Base-by-base conservation (phyloP, 2,888 invertebrate species). In the Apocheima hispidaria region DNA sequence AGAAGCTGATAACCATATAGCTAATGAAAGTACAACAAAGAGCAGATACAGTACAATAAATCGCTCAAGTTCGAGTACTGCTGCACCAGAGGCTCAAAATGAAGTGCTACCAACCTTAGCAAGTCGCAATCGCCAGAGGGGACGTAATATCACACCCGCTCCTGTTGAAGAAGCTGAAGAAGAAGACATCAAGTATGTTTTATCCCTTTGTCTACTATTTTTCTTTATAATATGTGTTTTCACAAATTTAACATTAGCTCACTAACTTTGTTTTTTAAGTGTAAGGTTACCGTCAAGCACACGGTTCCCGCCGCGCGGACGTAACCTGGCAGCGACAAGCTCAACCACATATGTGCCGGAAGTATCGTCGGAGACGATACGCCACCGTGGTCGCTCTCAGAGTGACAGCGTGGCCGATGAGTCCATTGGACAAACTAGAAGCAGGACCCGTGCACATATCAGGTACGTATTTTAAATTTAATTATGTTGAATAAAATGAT, bases 301-400 rank as follows among this genome's bases (percentile, higher is more conserved):
- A n/a, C 95, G 97, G 68, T 97, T 97, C 84, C 97, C 97, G 64
- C 96, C 96, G 43, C 95, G 96, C 60, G 94, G 95, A 71, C 90
- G 94, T 85, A 86, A 83, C 87, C 71, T 92, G 52, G 84, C 81
- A 16, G 73, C 86, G 56, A 66, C 78, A 38, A 91, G 90, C 68
- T 93, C 94, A 20, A 94, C 94, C 38, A 93, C 94, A 58, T 82
- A 80, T 63, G 87, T 77, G 66, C 92, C 88, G 65, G 93, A 87
- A 83, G 82, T 82, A 52, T 83, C 90, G n/a, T 84, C 93, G 68
- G 88, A 93, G 84, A 79, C 90, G 67, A 80, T 86, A 16, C 83
- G 82, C 61, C 87, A 88, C 36, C 88, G 90, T 58, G 87, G 87
- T 30, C 89, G 90, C 23, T 77, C 83, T 10, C 92, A 92, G 73